These are phyloP conservation scores for Xyliphius kryptos DNA, from an alignment of 2,113 vertebrate species.

Conservation along the genomic window DNA sequence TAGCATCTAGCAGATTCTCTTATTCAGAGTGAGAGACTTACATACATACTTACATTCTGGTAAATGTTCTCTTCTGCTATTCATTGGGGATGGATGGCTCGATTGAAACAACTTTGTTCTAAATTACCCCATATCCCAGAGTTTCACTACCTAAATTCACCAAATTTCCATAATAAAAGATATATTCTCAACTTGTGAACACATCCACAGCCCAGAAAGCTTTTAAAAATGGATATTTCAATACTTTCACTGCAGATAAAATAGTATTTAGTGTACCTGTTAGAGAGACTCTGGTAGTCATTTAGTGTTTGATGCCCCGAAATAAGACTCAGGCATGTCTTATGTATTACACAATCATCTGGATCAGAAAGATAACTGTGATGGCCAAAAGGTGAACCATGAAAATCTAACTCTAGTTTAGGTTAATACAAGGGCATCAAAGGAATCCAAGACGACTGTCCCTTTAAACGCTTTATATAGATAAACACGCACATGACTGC, in stretches of 20 bases:
- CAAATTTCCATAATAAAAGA: too few species aligned
- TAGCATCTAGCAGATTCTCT: too few species aligned
- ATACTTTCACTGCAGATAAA: slow-evolving; percentile 6
- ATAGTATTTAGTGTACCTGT: slow-evolving; percentile 19
- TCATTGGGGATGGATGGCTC: too few species aligned
- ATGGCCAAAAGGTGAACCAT: slow-evolving; percentile 27
- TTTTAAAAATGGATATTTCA: background rate
- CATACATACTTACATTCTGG: too few species aligned
- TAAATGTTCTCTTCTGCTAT: too few species aligned
- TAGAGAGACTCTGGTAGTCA: slow-evolving; percentile 16
- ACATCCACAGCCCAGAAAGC: too few species aligned
- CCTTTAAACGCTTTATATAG: slow-evolving; percentile 35
- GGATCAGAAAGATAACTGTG: slow-evolving; percentile 27
- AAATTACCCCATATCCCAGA: too few species aligned
- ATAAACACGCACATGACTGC: slow-evolving; percentile 25
- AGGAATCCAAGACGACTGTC: slow-evolving; percentile 27
- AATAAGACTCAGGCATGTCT: too few species aligned
- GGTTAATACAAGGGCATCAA: slow-evolving; percentile 36
- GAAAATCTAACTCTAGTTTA: slow-evolving; percentile 29
- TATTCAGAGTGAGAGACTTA: too few species aligned
- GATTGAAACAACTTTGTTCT: too few species aligned
- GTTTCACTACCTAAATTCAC: too few species aligned
- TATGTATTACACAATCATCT: slow-evolving; percentile 16
- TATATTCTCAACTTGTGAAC: too few species aligned
- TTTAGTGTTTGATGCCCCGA: slow-evolving; percentile 17